These are phyloP conservation scores for Samia ricini DNA, from an alignment of 1,140 invertebrate genomes.

Conservation along the genomic window DNA sequence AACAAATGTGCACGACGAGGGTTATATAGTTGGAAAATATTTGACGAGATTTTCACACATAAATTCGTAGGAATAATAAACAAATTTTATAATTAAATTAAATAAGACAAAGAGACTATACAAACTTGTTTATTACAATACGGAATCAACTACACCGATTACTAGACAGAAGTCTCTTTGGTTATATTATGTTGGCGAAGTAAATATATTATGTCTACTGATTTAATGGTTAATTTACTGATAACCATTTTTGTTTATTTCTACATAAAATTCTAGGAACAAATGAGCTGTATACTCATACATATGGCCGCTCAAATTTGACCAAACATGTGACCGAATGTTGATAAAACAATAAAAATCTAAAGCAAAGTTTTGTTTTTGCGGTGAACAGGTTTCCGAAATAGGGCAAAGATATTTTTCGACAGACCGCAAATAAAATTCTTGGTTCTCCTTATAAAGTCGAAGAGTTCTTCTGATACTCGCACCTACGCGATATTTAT, in stretches of 20 bases:
- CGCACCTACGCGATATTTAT: background rate
- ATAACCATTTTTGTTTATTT: too few species aligned
- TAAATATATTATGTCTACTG: too few species aligned
- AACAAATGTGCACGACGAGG: background rate
- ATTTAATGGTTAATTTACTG: too few species aligned
- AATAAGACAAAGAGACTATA: too few species aligned
- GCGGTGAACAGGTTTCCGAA: background rate
- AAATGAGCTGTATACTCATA: too few species aligned
- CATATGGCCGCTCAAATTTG: background rate
- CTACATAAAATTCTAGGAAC: too few species aligned
- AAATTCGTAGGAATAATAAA: background rate
- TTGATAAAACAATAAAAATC: background rate
- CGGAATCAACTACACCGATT: too few species aligned
- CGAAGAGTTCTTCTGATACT: background rate
- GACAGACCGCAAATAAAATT: background rate
- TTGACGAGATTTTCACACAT: background rate
- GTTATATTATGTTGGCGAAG: too few species aligned
- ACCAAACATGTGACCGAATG: background rate
- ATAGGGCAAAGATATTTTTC: conserved; percentile 1
- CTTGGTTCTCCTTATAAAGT: background rate
- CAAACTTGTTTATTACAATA: too few species aligned
- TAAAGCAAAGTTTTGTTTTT: background rate
- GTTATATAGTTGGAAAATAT: background rate
- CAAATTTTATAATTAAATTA: background rate
- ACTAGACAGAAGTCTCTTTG: too few species aligned